Conservation (phyloP, 2,113 vertebrate species). For the Rana temporaria region DNA sequence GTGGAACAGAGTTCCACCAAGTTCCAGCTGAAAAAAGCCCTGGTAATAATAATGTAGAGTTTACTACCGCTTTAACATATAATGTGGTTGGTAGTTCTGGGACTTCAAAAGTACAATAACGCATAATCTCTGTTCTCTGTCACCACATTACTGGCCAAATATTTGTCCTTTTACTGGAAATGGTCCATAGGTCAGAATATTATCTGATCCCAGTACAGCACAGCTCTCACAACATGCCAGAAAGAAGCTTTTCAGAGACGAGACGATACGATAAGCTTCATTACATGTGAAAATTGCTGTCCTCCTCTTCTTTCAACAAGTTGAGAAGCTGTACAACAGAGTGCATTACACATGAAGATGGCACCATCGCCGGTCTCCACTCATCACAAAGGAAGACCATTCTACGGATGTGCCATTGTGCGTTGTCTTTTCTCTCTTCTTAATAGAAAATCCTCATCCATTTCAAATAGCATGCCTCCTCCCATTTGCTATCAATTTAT, state of each 20-base stretch:
- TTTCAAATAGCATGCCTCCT: constrained; percentile 5
- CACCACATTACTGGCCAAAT: too few species aligned
- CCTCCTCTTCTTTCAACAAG: background rate
- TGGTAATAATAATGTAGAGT: too few species aligned
- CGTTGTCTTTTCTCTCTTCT: background rate
- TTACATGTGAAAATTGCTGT: constrained; percentile 14
- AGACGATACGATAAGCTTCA: constrained; percentile 5
- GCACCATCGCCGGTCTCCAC: background rate
- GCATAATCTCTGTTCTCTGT: too few species aligned
- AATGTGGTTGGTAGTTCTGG: too few species aligned
- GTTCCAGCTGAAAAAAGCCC: too few species aligned
- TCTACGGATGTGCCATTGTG: background rate
- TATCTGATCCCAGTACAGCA: background rate
- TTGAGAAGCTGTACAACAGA: constrained; percentile 4
- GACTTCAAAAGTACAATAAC: too few species aligned
- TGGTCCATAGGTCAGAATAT: background rate
- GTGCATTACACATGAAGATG: background rate
- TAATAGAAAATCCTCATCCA: constrained; percentile 17
- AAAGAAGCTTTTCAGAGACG: background rate
- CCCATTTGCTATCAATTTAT: background rate
- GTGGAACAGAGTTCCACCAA: too few species aligned
- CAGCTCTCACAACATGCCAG: constrained; percentile 3
- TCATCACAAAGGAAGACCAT: background rate
- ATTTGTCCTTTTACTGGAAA: background rate
- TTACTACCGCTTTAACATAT: too few species aligned